These are phyloP conservation scores for Campylorhamphus procurvoides DNA, from an alignment of 2,113 vertebrate species.

Conservation along the genomic window DNA sequence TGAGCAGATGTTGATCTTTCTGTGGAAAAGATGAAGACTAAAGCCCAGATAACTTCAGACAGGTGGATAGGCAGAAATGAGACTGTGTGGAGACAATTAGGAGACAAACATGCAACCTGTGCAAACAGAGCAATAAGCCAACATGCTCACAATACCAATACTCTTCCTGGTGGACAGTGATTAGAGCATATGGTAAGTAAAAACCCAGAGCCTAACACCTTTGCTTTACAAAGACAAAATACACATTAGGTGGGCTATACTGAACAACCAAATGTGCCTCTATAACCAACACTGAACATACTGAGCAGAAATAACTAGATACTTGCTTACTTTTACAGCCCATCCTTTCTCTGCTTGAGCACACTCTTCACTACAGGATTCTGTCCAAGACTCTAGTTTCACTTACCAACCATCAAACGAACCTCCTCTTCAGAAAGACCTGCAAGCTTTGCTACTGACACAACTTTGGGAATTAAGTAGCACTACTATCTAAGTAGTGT, in stretches of 20 bases:
- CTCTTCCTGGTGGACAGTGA: neutral
- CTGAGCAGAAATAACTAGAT: neutral
- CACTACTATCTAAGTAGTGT: rapidly evolving
- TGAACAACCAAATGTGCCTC: neutral
- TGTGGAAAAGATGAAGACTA: neutral
- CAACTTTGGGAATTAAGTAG: neutral
- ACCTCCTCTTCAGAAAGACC: neutral
- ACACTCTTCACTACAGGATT: neutral
- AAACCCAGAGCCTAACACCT: neutral
- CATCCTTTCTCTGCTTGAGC: neutral
- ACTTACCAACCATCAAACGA: neutral
- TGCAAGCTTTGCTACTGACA: neutral
- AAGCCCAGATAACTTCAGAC: neutral
- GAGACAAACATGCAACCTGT: neutral
- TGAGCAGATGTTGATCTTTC: neutral
- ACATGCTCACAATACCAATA: neutral
- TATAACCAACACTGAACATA: neutral
- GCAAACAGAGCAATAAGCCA: neutral
- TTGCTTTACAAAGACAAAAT: neutral
- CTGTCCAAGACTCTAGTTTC: neutral
- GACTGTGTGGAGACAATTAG: neutral
- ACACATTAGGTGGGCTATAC: neutral
- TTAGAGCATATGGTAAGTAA: neutral
- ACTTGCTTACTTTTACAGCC: neutral
- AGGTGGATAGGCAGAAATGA: neutral